Evolutionary conservation across 2,888 invertebrate species (phyloP).

Genomic region (Mayetiola destructor): DNA sequence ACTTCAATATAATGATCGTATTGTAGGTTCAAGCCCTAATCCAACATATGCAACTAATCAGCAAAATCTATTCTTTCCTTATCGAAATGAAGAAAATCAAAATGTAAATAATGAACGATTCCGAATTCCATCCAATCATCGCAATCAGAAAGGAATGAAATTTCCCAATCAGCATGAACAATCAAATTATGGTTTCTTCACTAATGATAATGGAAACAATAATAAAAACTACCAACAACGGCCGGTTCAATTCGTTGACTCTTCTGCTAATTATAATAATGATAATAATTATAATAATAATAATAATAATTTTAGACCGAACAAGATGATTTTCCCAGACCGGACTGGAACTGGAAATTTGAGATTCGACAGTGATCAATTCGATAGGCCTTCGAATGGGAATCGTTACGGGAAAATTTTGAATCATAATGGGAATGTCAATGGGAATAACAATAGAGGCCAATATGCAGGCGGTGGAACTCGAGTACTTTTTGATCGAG

Average conservation of each 20-base stretch:
- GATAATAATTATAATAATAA: too few species aligned
- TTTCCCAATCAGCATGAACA: too few species aligned
- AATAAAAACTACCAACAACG: too few species aligned
- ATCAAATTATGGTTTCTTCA: too few species aligned
- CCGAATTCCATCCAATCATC: neutral
- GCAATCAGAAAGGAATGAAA: neutral
- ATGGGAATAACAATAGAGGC: too few species aligned
- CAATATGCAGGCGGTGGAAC: too few species aligned
- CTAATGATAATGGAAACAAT: too few species aligned
- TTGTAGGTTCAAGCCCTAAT: neutral
- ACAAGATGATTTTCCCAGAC: conserved; percentile 38
- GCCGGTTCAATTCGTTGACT: too few species aligned
- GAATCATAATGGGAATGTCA: too few species aligned
- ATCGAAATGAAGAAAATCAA: neutral
- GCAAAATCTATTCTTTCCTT: neutral
- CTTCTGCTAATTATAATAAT: too few species aligned
- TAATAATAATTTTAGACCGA: too few species aligned
- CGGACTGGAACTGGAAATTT: conserved; percentile 40
- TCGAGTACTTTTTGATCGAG: too few species aligned
- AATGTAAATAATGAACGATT: neutral
- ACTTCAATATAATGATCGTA: neutral
- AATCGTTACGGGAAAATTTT: conserved; percentile 29
- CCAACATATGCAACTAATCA: neutral
- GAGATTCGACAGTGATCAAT: conserved; percentile 33
- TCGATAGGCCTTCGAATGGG: conserved; percentile 21